A percentile compares a stretch with the other conserved stretches of the same genome.
Evolutionary conservation across 2,113 vertebrate species (phyloP).

Genomic region (Lophochroa leadbeateri): DNA sequence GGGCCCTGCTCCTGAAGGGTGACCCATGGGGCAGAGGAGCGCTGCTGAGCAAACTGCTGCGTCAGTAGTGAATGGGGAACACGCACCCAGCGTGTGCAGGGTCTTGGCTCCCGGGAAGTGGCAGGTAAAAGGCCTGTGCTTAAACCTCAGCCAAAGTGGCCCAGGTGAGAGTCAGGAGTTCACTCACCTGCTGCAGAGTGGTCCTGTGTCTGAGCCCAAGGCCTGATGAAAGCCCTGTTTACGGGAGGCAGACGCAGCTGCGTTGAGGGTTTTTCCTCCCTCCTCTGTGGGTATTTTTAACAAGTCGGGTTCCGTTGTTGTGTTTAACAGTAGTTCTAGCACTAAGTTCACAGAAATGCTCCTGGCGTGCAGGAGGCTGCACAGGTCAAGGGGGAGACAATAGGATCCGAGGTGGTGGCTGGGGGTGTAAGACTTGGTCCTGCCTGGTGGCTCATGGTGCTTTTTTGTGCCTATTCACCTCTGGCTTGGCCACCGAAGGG

Average conservation of each 20-base stretch:
- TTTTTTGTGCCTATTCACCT: neutral
- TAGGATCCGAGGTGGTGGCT: fast-evolving
- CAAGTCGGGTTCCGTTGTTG: neutral
- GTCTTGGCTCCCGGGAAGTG: neutral
- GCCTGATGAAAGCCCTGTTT: neutral
- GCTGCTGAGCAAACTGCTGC: neutral
- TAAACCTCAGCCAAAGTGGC: neutral
- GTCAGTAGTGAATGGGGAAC: fast-evolving
- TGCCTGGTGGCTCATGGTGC: neutral
- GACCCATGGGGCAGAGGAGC: neutral
- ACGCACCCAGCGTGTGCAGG: neutral
- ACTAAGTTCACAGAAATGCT: neutral
- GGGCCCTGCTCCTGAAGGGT: neutral
- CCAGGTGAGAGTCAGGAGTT: neutral
- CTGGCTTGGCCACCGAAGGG: neutral
- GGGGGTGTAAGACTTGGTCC: neutral
- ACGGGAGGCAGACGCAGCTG: neutral
- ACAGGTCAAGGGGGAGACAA: too few relatives aligned
- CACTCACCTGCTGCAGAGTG: neutral
- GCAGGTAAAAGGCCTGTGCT: neutral
- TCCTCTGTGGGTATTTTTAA: neutral
- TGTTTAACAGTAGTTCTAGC: neutral
- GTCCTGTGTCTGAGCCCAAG: neutral
- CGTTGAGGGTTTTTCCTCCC: neutral
- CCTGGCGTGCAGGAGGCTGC: neutral